Conservation (phyloP, 2,888 invertebrate genomes). For the Aspidapion aeneum region DNA sequence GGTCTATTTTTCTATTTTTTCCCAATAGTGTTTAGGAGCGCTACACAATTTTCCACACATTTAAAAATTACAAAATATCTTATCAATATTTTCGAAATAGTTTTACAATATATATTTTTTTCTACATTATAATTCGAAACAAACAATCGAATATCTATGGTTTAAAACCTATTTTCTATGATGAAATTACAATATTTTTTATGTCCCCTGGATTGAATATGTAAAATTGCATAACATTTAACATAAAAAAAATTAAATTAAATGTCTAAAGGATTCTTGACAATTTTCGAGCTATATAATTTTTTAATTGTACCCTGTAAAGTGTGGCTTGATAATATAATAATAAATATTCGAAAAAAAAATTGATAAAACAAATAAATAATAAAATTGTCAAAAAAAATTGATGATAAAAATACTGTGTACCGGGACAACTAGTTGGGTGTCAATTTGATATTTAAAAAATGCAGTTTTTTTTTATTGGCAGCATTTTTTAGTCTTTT, state of each 20-base stretch:
- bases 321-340: not conserved
- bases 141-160: not conserved
- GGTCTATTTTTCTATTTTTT: slow-evolving; percentile 6
- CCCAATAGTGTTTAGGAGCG: slow-evolving; percentile 2
- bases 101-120: slow-evolving; percentile 3
- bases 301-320: not conserved
- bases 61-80: slow-evolving; percentile 8
- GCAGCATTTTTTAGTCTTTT: not conserved
- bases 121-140: slow-evolving; percentile 4
- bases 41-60: not conserved
- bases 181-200: not conserved
- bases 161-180: not conserved
- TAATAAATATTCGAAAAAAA: not conserved
- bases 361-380: not conserved
- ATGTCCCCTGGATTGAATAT: not conserved
- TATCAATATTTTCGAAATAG: slow-evolving; percentile 2
- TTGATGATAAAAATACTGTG: not conserved
- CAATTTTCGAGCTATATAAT: not conserved
- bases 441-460: not conserved
- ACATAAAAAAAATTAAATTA: no score
- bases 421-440: not conserved
- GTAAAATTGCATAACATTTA: no score
- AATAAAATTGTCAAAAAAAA: not conserved
- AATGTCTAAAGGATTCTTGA: no score
- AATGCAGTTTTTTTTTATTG: not conserved